phyloP scores from a whole-genome alignment of 1,140 invertebrate genomes.

The Chrysomallon squamiferum region DNA sequence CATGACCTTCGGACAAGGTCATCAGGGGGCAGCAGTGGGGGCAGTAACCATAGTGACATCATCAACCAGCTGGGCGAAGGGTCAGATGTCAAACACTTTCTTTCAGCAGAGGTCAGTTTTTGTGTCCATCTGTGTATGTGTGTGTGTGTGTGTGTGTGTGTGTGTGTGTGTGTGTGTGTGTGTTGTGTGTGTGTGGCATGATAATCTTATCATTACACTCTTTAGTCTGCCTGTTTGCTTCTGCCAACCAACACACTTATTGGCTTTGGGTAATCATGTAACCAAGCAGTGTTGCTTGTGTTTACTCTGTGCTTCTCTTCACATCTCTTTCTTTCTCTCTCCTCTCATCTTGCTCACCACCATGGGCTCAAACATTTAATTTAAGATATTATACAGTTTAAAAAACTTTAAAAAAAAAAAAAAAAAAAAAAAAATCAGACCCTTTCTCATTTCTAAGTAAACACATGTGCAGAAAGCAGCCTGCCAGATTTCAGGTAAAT shows the following conservation, averaged over 20 bases:
- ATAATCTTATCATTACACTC: neutral
- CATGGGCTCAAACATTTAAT: too few relatives aligned
- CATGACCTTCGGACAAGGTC: constrained; percentile 37
- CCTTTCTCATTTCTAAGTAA: neutral
- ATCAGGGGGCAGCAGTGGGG: constrained; percentile 46
- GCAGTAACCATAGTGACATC: constrained; percentile 46
- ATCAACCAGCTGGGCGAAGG: constrained; percentile 45
- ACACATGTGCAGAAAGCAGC: too few relatives aligned
- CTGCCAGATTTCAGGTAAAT: too few relatives aligned
- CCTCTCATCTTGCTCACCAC: too few relatives aligned
- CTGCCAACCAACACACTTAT: neutral
- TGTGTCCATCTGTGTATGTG: too few relatives aligned
- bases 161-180: too few relatives aligned
- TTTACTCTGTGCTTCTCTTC: neutral
- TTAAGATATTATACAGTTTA: too few relatives aligned
- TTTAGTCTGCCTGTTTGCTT: neutral
- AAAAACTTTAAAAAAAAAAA: too few relatives aligned
- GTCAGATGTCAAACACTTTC: constrained; percentile 39
- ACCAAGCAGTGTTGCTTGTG: neutral
- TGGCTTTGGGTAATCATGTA: neutral
- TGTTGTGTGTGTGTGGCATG: too few relatives aligned
- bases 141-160: too few relatives aligned
- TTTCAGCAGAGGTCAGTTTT: constrained; percentile 40
- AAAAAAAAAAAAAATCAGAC: neutral
- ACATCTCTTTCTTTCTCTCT: too few relatives aligned